These are phyloP conservation scores for Thysanoteuthis rhombus DNA, from an alignment of 2,888 invertebrate species.

Conservation along the genomic window DNA sequence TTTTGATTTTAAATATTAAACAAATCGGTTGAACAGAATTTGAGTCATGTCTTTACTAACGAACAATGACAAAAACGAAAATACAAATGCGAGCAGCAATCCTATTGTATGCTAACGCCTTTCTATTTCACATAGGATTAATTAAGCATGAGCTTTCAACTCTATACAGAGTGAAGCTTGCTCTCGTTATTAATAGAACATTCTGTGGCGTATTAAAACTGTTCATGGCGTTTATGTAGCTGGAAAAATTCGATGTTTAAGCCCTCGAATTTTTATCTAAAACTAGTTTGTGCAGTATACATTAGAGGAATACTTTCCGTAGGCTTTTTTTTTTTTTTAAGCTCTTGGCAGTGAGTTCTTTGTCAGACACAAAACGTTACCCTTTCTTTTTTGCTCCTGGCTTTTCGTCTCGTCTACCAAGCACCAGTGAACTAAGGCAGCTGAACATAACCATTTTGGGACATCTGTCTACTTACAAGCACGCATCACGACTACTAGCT, in stretches of 20 bases:
- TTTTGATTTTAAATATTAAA: background rate
- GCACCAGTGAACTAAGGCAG: conserved; percentile 12
- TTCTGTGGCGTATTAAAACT: too few species aligned
- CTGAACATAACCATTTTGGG: conserved; percentile 12
- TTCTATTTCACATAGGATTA: too few species aligned
- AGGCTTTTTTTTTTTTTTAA: background rate
- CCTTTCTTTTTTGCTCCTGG: background rate
- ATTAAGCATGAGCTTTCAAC: too few species aligned
- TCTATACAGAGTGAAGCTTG: too few species aligned
- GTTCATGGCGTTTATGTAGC: too few species aligned
- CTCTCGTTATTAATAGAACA: too few species aligned
- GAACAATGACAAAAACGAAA: background rate
- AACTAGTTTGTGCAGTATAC: too few species aligned
- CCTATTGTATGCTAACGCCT: too few species aligned
- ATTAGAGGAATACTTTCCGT: background rate
- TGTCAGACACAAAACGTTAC: background rate
- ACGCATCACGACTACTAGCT: background rate
- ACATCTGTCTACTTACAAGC: conserved; percentile 12
- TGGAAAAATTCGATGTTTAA: too few species aligned
- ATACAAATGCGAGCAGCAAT: background rate
- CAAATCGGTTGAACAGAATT: background rate
- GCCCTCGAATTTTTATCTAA: too few species aligned
- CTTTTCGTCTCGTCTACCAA: background rate
- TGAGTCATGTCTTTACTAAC: background rate
- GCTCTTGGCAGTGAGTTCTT: background rate